Base-by-base conservation (phyloP, 1,140 invertebrate genomes). In the Caerostris extrusa region DNA sequence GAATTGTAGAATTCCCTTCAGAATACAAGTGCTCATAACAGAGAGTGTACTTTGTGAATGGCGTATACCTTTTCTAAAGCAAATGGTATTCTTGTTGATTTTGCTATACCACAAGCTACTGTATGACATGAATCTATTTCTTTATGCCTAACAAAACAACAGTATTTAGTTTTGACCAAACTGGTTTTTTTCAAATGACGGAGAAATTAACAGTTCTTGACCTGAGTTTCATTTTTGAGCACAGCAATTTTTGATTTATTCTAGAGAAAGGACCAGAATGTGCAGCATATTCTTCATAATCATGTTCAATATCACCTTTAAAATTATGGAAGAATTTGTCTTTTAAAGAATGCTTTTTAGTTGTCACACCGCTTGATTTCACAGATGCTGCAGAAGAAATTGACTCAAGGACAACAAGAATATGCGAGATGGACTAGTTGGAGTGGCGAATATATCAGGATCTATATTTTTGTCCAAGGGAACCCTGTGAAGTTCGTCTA, bases 11-110 rank as follows among this genome's bases (percentile, higher is more conserved):
- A 57, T 71, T 90, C 7, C 88, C 77, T 64, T 94, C 93, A 19
- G 82, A 10, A 91, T 81, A 88, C 34, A 93, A 94, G 71, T 95
- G 58, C 94, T 93, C 19, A 96, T 95, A 95, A 96, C 95, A 56
- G 97, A 97, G 50, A 97, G 96, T 61, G 97, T 97, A 95, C 97
- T 97, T 95, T 97, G 96, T 82, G 97, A 97, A 95, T 97, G 97
- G 92, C 97, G 95, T 95, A 97, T 95, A 82, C 95, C 95, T 83
- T 93, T 94, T 87, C 93, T 90, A 94, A 85, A 58, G 91, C 81
- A 94, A n/a, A 82, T 14, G 82, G 77, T 50, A 90, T 67, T 94
- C 87, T 94, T 14, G 90, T 67, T 60, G 91, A 60, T 85, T 94
- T 94, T 34, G 92, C 95, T 64, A 95, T 93, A 8, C 94, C 94